These are phyloP conservation scores for Thereuonema tuberculata DNA, from an alignment of 1,140 invertebrate species.

Conservation along the genomic window DNA sequence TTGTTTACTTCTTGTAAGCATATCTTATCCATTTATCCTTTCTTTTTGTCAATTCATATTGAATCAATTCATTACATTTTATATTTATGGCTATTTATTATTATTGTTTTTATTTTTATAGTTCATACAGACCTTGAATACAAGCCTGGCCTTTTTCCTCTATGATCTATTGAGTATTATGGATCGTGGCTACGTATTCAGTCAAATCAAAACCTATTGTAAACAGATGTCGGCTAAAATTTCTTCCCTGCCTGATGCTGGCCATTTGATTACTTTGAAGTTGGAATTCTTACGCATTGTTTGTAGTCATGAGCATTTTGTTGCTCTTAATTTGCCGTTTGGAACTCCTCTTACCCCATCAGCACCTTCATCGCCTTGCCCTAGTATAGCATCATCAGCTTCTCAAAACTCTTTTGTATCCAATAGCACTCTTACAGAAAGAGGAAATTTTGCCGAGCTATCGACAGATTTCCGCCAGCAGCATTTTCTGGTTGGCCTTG, in stretches of 20 bases:
- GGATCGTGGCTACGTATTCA: constrained; percentile 71
- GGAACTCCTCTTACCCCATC: constrained; percentile 52
- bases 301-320: constrained; percentile 89
- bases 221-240: constrained; percentile 68
- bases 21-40: constrained; percentile 6
- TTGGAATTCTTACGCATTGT: constrained; percentile 84
- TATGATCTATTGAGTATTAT: constrained; percentile 74
- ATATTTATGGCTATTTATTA: too few relatives aligned
- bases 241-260: constrained; percentile 46
- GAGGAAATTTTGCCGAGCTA: constrained; percentile 53
- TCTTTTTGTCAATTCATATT: constrained; percentile 29
- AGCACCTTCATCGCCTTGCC: constrained; percentile 46
- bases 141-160: constrained; percentile 80
- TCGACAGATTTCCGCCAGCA: constrained; percentile 72
- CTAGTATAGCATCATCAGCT: constrained; percentile 39
- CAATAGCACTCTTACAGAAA: constrained; percentile 32
- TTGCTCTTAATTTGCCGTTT: constrained; percentile 72
- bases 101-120: constrained; percentile 23
- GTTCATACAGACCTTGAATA: constrained; percentile 55
- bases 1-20: background rate
- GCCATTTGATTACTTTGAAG: constrained; percentile 46
- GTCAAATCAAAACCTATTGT: constrained; percentile 56
- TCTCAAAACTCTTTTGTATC: constrained; percentile 41
- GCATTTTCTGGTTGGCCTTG: constrained; percentile 80
- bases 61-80: too few relatives aligned